phyloP scores from a whole-genome alignment of 2,797 vertebrate species.

The Epinephelus coioides region DNA sequence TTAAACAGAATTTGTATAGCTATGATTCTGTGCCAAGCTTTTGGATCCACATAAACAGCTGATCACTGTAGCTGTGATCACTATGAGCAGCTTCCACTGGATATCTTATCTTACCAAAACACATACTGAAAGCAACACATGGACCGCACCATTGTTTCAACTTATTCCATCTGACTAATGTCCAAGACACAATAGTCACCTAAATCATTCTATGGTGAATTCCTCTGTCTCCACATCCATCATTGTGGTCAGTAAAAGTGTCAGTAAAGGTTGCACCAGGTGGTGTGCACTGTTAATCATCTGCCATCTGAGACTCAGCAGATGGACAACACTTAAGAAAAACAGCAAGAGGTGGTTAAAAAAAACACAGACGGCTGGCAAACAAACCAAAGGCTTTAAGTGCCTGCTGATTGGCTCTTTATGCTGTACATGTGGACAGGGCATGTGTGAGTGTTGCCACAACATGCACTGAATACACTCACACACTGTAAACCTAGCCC shows the following conservation, averaged over 20 bases:
- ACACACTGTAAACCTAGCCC: not conserved
- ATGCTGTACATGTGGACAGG: slow-evolving; percentile 13
- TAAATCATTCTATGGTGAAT: not conserved
- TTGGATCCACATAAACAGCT: no score
- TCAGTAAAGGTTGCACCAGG: slow-evolving; percentile 13
- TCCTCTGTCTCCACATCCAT: not conserved
- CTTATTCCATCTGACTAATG: not conserved
- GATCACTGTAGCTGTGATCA: no score
- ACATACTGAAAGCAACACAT: not conserved
- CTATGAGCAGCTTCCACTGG: no score
- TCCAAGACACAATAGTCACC: not conserved
- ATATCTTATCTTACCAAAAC: not conserved
- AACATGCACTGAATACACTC: slow-evolving; percentile 31
- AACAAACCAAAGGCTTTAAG: slow-evolving; percentile 35
- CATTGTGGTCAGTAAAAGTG: not conserved
- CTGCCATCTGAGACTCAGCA: slow-evolving; percentile 41
- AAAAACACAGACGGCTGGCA: slow-evolving; percentile 7
- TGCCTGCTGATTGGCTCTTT: slow-evolving; percentile 16
- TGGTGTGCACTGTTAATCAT: slow-evolving; percentile 34
- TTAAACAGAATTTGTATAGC: no score
- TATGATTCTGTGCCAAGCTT: no score
- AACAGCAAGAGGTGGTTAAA: slow-evolving; percentile 14
- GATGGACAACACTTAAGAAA: slow-evolving; percentile 39
- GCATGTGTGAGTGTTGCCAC: slow-evolving; percentile 26
- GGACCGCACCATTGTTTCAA: not conserved